phyloP scores from a whole-genome alignment of 1,140 invertebrate species.

The Hyphantria cunea region DNA sequence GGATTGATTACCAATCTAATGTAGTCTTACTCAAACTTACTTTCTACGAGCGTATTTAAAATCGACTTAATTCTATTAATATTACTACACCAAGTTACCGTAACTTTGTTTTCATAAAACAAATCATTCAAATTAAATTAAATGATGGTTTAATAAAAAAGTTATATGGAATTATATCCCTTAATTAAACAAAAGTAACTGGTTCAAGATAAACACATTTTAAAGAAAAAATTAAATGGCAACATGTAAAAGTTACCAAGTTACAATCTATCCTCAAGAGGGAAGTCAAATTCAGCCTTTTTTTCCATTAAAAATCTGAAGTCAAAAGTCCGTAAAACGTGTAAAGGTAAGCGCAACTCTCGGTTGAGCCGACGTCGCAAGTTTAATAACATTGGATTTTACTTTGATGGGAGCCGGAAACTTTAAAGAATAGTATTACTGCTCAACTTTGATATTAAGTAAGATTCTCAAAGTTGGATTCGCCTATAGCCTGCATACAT shows the following conservation, averaged over 20 bases:
- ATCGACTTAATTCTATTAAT: too few relatives aligned
- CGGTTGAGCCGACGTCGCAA: conserved; percentile 6
- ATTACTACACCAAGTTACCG: too few relatives aligned
- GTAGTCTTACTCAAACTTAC: too few relatives aligned
- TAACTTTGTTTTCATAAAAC: too few relatives aligned
- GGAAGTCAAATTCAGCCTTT: neutral
- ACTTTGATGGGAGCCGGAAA: conserved; percentile 1
- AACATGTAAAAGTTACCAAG: neutral
- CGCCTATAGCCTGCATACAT: too few relatives aligned
- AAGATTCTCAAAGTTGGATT: neutral
- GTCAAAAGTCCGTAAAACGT: conserved; percentile 7
- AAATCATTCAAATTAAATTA: too few relatives aligned
- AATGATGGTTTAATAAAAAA: too few relatives aligned
- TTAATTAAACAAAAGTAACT: too few relatives aligned
- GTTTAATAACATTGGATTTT: conserved; percentile 30
- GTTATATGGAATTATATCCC: too few relatives aligned
- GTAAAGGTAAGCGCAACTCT: conserved; percentile 8
- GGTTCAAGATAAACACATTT: neutral
- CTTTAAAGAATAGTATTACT: conserved; percentile 4
- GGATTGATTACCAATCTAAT: too few relatives aligned
- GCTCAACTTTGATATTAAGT: neutral
- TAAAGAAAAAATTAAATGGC: neutral
- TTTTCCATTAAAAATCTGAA: conserved; percentile 23
- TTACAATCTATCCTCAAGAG: neutral
- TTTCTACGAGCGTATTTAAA: too few relatives aligned